Conservation (phyloP, 2,888 invertebrate genomes). For the Philhelius pedissequus region DNA sequence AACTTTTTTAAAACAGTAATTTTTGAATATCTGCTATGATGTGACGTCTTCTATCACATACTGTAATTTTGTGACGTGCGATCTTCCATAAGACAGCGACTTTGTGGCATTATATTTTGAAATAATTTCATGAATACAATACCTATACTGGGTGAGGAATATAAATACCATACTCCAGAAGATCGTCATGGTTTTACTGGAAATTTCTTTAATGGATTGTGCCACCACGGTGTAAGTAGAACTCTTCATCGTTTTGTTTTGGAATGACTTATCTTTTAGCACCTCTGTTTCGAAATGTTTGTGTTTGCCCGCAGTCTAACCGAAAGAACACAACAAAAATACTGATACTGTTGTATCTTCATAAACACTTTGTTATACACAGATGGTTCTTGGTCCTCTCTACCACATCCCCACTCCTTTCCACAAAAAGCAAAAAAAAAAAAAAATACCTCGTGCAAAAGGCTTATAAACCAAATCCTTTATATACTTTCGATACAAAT, state of each 20-base stretch:
- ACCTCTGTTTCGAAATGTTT: slow-evolving; percentile 17
- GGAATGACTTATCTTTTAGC: slow-evolving; percentile 28
- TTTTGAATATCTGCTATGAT: too few species aligned
- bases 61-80: too few species aligned
- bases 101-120: too few species aligned
- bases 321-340: neutral
- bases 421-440: neutral
- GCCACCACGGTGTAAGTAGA: neutral
- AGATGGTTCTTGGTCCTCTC: too few species aligned
- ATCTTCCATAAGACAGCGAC: too few species aligned
- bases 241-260: neutral
- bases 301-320: slow-evolving; percentile 13
- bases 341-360: slow-evolving; percentile 39
- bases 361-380: slow-evolving; percentile 45
- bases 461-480: slow-evolving; percentile 23
- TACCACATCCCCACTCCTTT: too few species aligned
- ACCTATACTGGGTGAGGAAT: neutral
- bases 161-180: neutral
- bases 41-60: too few species aligned
- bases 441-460: neutral
- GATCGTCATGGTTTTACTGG: neutral
- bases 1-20: too few species aligned
- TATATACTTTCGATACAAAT: slow-evolving; percentile 47
- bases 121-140: neutral
- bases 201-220: slow-evolving; percentile 41